Evolutionary conservation across 2,888 invertebrate species (phyloP).

Genomic region (Orchesella flavescens): DNA sequence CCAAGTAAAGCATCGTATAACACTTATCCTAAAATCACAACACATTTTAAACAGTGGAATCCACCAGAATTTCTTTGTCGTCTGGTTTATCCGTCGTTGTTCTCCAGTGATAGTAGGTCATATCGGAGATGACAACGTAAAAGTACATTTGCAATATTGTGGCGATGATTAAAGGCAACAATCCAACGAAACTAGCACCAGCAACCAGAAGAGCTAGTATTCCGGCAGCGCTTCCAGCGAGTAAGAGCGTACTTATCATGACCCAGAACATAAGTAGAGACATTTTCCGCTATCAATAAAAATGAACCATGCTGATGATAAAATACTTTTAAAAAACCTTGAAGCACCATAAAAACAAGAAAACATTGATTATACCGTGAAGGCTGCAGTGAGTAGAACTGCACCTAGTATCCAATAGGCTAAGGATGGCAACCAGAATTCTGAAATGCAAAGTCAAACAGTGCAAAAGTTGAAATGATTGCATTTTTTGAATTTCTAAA

Average conservation of each 20-base stretch:
- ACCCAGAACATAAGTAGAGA: constrained; percentile 64
- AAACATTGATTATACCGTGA: constrained; percentile 45
- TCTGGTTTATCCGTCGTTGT: constrained; percentile 42
- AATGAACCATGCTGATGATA: not conserved
- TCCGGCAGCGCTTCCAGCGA: constrained; percentile 67
- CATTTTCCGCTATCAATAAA: constrained; percentile 55
- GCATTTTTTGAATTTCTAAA: too few relatives aligned
- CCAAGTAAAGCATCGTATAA: too few relatives aligned
- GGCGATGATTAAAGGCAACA: constrained; percentile 61
- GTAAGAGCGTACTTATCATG: constrained; percentile 63
- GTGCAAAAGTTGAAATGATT: too few relatives aligned
- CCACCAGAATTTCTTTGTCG: constrained; percentile 67
- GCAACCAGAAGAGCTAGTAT: constrained; percentile 63
- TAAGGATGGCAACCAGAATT: constrained; percentile 64
- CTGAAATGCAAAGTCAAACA: constrained; percentile 50
- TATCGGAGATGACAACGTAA: constrained; percentile 64
- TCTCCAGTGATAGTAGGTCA: constrained; percentile 65
- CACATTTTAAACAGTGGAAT: constrained; percentile 59
- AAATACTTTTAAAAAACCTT: not conserved
- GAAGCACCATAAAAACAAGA: not conserved
- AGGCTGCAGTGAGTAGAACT: constrained; percentile 52
- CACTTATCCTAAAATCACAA: too few relatives aligned
- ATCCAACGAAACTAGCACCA: constrained; percentile 58
- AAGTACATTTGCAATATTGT: constrained; percentile 65
- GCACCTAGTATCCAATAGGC: constrained; percentile 62